phyloP scores from a whole-genome alignment of 53 echinoderm and acorn worm genomes.

The Holothuria leucospilota region DNA sequence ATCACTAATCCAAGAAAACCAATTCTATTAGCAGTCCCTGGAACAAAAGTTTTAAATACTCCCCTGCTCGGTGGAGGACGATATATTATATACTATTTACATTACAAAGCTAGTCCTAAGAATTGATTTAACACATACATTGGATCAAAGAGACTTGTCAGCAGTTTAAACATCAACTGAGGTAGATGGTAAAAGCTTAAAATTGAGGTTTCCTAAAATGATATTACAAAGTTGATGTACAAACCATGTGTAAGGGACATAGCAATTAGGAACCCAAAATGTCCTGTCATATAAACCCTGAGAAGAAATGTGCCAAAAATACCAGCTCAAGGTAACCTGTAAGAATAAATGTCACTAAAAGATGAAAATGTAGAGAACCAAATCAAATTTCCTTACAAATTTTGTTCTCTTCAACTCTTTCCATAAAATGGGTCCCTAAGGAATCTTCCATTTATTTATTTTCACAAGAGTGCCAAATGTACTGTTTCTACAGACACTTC shows the following conservation, averaged over 20 bases:
- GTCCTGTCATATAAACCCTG: conserved; percentile 25
- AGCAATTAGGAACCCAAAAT: not conserved
- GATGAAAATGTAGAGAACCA: too few relatives aligned
- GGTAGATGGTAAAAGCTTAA: conserved; percentile 34
- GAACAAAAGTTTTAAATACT: conserved; percentile 29
- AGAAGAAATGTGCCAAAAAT: conserved; percentile 18
- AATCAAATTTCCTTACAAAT: too few relatives aligned
- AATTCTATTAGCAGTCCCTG: not conserved
- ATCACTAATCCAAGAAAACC: too few relatives aligned
- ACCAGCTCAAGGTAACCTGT: conserved; percentile 21
- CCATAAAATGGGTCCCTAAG: too few relatives aligned
- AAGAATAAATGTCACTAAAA: not conserved
- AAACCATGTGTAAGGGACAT: conserved; percentile 11
- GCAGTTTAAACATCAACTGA: conserved; percentile 13
- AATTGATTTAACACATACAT: conserved; percentile 15
- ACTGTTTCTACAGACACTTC: too few relatives aligned
- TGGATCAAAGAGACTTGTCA: conserved; percentile 19
- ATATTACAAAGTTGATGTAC: conserved; percentile 17
- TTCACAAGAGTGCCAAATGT: too few relatives aligned
- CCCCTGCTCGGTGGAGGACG: conserved; percentile 12
- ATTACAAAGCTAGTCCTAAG: conserved; percentile 38
- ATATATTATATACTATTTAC: conserved; percentile 45
- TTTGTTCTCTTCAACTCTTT: too few relatives aligned
- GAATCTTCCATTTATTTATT: too few relatives aligned
- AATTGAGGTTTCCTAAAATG: conserved; percentile 14